phyloP scores from a whole-genome alignment of 2,888 invertebrate species.

The Diogma glabrata region DNA sequence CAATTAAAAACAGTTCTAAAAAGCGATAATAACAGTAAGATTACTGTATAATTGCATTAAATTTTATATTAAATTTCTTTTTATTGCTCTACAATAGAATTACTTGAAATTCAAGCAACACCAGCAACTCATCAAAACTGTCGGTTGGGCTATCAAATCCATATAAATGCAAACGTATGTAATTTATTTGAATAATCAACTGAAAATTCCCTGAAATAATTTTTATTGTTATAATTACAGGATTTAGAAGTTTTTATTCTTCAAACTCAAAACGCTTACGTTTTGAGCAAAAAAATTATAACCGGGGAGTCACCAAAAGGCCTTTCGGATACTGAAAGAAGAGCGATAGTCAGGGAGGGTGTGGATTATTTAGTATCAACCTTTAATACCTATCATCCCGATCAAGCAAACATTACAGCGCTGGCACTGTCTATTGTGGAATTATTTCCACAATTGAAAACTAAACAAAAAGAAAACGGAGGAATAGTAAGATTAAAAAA shows the following conservation, averaged over 20 bases:
- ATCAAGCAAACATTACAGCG: neutral
- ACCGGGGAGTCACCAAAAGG: neutral
- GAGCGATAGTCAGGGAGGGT: too few species aligned
- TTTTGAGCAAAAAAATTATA: slow-evolving; percentile 1
- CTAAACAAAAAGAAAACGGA: too few species aligned
- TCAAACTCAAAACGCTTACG: neutral
- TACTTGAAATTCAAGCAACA: slow-evolving; percentile 2
- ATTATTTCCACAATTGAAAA: too few species aligned
- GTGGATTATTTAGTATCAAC: too few species aligned
- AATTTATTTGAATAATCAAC: neutral
- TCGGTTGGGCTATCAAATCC: neutral
- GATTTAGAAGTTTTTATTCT: slow-evolving; percentile 3
- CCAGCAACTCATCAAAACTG: neutral
- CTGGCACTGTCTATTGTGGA: too few species aligned
- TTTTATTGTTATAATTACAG: neutral
- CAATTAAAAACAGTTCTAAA: neutral
- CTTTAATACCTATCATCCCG: neutral
- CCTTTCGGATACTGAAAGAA: too few species aligned
- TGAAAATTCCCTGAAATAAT: neutral
- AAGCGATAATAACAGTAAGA: neutral
- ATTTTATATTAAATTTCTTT: neutral
- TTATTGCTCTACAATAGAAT: neutral
- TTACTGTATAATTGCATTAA: neutral
- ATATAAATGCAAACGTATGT: neutral
- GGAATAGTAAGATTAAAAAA: too few species aligned